Conservation (phyloP, 2,888 invertebrate species). For the Plutella xylostella region DNA sequence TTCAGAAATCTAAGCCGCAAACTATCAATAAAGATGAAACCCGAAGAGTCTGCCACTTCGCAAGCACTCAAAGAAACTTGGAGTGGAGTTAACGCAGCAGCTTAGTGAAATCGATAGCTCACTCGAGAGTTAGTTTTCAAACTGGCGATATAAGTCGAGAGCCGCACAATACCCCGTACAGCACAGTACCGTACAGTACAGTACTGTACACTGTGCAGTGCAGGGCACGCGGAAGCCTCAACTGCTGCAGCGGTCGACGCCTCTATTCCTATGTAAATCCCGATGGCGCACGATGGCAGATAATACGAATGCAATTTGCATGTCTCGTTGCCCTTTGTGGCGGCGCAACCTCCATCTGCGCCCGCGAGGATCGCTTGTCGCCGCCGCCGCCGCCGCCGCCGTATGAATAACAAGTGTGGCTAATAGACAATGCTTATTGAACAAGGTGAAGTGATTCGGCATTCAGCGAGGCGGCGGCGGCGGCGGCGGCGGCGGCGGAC, state of each 20-base stretch:
- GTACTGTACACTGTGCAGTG: too few species aligned
- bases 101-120: too few species aligned
- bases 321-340: conserved; percentile 51
- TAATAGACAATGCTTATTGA: conserved; percentile 40
- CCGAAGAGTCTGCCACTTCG: too few species aligned
- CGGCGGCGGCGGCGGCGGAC: conserved; percentile 13
- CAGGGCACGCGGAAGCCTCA: conserved; percentile 31
- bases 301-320: conserved; percentile 59
- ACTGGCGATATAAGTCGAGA: too few species aligned
- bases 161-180: too few species aligned
- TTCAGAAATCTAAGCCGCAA: too few species aligned
- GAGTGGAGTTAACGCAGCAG: too few species aligned
- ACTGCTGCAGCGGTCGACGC: conserved; percentile 38
- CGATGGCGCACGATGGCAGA: conserved; percentile 41
- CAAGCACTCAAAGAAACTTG: too few species aligned
- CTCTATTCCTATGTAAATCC: conserved; percentile 64
- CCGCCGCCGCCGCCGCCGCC: conserved; percentile 25
- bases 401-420: conserved; percentile 36
- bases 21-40: too few species aligned
- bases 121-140: too few species aligned
- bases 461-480: conserved; percentile 26
- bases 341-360: conserved; percentile 26
- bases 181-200: too few species aligned
- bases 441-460: conserved; percentile 35
- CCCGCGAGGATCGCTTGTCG: conserved; percentile 32